Conservation (phyloP, 2,113 vertebrate species). For the Cisticola juncidis region DNA sequence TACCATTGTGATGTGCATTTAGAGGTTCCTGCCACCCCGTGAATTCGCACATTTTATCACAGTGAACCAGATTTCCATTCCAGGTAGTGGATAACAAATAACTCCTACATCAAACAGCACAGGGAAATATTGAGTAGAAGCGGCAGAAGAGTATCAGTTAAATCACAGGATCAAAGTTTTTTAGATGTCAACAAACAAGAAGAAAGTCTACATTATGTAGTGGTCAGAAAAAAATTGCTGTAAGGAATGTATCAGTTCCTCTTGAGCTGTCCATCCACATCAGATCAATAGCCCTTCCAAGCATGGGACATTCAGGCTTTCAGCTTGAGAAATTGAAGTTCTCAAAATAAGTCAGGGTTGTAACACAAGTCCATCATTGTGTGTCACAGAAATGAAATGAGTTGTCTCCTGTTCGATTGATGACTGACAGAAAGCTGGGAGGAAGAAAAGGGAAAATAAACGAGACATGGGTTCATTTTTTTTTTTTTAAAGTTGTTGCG, state of each 20-base stretch:
- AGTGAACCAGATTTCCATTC: slow-evolving; percentile 33
- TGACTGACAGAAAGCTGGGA: slow-evolving; percentile 85
- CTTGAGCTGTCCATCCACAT: slow-evolving; percentile 81
- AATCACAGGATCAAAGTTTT: slow-evolving; percentile 65
- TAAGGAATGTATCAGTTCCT: slow-evolving; percentile 81
- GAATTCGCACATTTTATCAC: slow-evolving; percentile 20
- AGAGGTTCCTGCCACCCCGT: not conserved
- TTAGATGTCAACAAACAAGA: slow-evolving; percentile 59
- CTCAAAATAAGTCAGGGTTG: slow-evolving; percentile 88
- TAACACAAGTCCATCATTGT: slow-evolving; percentile 89
- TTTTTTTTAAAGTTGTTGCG: slow-evolving; percentile 81
- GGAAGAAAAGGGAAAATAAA: slow-evolving; percentile 75
- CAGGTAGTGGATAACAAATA: slow-evolving; percentile 37
- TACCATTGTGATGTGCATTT: not conserved
- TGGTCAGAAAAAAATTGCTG: slow-evolving; percentile 69
- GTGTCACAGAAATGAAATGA: slow-evolving; percentile 94
- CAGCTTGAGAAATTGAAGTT: slow-evolving; percentile 87
- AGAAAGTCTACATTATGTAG: slow-evolving; percentile 71
- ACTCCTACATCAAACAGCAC: slow-evolving; percentile 29
- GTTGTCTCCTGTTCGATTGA: slow-evolving; percentile 94
- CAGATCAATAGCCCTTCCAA: slow-evolving; percentile 94
- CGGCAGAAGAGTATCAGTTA: slow-evolving; percentile 20
- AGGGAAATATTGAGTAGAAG: slow-evolving; percentile 15
- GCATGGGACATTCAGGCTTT: slow-evolving; percentile 85
- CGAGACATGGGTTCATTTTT: slow-evolving; percentile 53